Evolutionary conservation across 2,113 vertebrate species (phyloP).

Genomic region (Nycticorax nycticorax): DNA sequence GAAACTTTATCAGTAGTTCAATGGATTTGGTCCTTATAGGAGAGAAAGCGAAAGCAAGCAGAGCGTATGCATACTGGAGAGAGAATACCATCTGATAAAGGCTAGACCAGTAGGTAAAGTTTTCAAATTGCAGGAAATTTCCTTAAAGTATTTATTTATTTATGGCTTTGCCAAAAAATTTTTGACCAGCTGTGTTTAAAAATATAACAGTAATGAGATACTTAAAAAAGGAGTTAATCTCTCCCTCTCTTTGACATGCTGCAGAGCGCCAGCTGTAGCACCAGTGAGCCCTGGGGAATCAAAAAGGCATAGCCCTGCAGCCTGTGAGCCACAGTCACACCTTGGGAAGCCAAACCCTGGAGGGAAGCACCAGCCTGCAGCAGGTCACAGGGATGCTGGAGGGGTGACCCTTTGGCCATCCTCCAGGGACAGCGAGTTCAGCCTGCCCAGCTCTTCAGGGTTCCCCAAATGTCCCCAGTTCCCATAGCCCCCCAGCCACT

Average conservation of each 20-base stretch:
- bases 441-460: background rate
- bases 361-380: background rate
- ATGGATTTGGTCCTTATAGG: background rate
- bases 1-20: background rate
- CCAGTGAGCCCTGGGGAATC: background rate
- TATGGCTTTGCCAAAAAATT: background rate
- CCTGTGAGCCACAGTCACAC: background rate
- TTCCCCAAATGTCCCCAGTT: background rate
- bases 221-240: slow-evolving; percentile 49
- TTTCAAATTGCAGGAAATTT: background rate
- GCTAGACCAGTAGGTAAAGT: background rate
- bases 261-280: background rate
- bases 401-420: background rate
- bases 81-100: background rate
- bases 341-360: background rate
- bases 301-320: background rate
- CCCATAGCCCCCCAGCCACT: background rate
- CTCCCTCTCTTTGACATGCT: background rate
- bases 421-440: background rate
- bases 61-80: background rate
- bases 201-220: slow-evolving; percentile 34
- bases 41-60: background rate
- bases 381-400: background rate
- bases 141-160: slow-evolving; percentile 48
- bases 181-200: slow-evolving; percentile 54